phyloP scores from a whole-genome alignment of 2,113 vertebrate genomes.

The Trematocara unimaculatum region DNA sequence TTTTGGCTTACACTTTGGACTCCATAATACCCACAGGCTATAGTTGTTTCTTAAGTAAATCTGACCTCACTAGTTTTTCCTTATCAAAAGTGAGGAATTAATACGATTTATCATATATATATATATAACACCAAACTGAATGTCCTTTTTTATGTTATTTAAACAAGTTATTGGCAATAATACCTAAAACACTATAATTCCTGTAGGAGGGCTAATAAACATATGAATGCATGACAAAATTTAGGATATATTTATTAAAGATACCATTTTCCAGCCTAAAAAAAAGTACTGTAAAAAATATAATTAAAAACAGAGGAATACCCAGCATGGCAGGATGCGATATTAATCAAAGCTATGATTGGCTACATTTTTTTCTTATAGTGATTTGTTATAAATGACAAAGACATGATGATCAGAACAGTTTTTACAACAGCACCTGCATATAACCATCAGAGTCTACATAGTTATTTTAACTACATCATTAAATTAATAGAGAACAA shows the following conservation, averaged over 20 bases:
- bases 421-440: neutral
- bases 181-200: neutral
- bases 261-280: slow-evolving; percentile 2
- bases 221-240: neutral
- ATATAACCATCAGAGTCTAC: neutral
- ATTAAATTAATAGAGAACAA: neutral
- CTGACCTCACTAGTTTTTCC: neutral
- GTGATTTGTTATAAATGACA: neutral
- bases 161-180: neutral
- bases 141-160: neutral
- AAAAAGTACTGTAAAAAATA: neutral
- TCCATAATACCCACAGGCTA: neutral
- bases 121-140: neutral
- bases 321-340: neutral
- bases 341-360: neutral
- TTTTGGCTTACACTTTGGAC: neutral
- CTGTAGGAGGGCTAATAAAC: neutral
- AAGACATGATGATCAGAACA: neutral
- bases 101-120: neutral
- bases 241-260: slow-evolving; percentile 41
- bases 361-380: neutral
- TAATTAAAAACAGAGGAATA: neutral
- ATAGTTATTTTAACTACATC: neutral
- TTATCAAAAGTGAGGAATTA: neutral
- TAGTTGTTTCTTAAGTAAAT: neutral